A percentile compares a stretch with the other conserved stretches of the same genome.
Evolutionary conservation across 2,113 vertebrate genomes (phyloP).

Genomic region (Cyanoramphus novaezelandiae): DNA sequence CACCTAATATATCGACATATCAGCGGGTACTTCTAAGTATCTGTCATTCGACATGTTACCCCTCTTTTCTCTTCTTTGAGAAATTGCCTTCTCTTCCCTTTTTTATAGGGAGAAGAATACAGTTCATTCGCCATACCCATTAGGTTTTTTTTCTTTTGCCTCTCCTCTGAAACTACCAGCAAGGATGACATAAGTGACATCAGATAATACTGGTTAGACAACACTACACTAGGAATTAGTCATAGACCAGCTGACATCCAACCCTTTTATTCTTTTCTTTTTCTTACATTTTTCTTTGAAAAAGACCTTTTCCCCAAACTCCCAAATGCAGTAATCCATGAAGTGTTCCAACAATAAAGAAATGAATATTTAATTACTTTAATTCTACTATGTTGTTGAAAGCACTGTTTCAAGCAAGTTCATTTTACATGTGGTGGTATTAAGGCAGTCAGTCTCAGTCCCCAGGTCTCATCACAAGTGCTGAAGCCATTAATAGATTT

Average conservation of each 20-base stretch:
- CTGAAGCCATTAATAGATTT: neutral
- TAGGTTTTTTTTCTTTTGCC: neutral
- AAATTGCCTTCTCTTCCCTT: neutral
- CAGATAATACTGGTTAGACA: neutral
- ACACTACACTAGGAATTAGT: neutral
- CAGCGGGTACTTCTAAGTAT: neutral
- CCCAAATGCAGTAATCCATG: neutral
- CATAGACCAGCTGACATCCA: neutral
- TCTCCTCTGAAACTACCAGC: neutral
- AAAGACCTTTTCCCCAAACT: neutral
- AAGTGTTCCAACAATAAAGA: constrained; percentile 3
- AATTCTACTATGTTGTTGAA: constrained; percentile 13
- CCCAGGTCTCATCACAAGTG: neutral
- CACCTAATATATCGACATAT: neutral
- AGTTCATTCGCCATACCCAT: neutral
- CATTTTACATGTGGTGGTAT: neutral
- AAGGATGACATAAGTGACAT: neutral
- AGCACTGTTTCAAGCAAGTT: neutral
- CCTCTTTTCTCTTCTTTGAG: neutral
- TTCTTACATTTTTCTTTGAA: neutral
- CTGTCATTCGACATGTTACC: neutral
- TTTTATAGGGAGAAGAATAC: neutral
- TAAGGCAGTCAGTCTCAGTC: neutral
- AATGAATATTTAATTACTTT: constrained; percentile 39
- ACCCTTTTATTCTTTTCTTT: neutral